Conservation (phyloP, 1,140 invertebrate species). For the Probaryconus sp. region DNA sequence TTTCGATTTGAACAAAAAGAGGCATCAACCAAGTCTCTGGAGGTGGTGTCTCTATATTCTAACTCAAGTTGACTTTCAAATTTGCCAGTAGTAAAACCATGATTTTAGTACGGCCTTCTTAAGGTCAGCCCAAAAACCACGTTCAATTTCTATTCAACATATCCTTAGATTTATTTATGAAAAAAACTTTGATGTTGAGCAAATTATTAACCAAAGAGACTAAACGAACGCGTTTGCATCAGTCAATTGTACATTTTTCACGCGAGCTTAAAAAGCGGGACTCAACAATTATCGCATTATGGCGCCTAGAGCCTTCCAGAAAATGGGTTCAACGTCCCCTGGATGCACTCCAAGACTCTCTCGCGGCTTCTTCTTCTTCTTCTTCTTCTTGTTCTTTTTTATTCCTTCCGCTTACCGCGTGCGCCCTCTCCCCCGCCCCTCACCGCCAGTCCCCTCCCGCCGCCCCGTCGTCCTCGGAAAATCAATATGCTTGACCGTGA, state of each 20-base stretch:
- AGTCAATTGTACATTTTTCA: not conserved
- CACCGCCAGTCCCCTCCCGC: too few relatives aligned
- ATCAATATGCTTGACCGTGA: conserved; percentile 79
- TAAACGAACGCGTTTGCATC: too few relatives aligned
- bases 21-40: too few relatives aligned
- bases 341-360: conserved; percentile 77
- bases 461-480: conserved; percentile 66
- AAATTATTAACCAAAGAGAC: too few relatives aligned
- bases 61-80: too few relatives aligned
- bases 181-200: too few relatives aligned
- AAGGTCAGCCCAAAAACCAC: too few relatives aligned
- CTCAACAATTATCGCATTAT: conserved; percentile 67
- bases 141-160: too few relatives aligned
- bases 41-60: too few relatives aligned
- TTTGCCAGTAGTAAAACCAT: too few relatives aligned
- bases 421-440: conserved; percentile 39
- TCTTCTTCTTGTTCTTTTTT: conserved; percentile 65
- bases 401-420: conserved; percentile 66
- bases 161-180: not conserved
- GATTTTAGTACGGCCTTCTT: too few relatives aligned
- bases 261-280: conserved; percentile 24
- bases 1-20: too few relatives aligned
- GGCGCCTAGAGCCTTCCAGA: conserved; percentile 57
- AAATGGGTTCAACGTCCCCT: conserved; percentile 75
- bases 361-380: conserved; percentile 63